Evolutionary conservation across 2,113 vertebrate species (phyloP), one percentile per base, ranked within the genome.

Genomic region (Hydrochoerus hydrochaeris): DNA sequence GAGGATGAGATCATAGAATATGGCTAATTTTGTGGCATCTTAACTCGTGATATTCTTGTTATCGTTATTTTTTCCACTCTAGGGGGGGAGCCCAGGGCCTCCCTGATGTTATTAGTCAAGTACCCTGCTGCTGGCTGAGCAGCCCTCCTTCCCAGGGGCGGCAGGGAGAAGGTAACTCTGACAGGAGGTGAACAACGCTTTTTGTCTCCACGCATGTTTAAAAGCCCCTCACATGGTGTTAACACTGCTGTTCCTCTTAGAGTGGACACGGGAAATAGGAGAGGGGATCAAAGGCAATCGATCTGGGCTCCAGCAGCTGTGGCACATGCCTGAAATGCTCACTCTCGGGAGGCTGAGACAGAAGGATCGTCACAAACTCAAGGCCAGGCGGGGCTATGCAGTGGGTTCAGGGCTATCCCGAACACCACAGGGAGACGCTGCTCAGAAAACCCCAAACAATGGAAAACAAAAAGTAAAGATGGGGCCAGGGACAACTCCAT

Each of bases 41-140:
- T 41, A 80, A 32, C 75, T 30, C 30, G 24, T 30, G 24, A 20
- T 60, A 11, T 41, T 13, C 73, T 30, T 41, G n/a, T 35, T 67
- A 67, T 35, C n/a, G 32, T 17, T 32, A 32, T 32, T 67, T 67
- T 32, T 32, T 16, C 11, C 63, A 67, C 63, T 19, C 30, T 57
- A 22, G 46, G 46, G 13, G 46, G 12, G 83, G 91, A 44, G 26
- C n/a, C 7, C 60, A 65, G 38, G 35, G 30, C 22, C 14, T 6
- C 5, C 0, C 26, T 8, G 3, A 5, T 5, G 9, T 14, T n/a
- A 22, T 14, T n/a, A 22, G 30, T 22, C 14, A 9, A 69, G 3
- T 1, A 1, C 3, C 19, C 7, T 0, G 4, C 38, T 5, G 4
- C 30, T 16, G 30, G 19, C 49, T 24, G 35, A n/a, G n/a, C n/a